A percentile compares a stretch with the other conserved stretches of the same genome.
phyloP scores from a whole-genome alignment of 2,113 vertebrate species.

The Chascanopsetta lugubris region DNA sequence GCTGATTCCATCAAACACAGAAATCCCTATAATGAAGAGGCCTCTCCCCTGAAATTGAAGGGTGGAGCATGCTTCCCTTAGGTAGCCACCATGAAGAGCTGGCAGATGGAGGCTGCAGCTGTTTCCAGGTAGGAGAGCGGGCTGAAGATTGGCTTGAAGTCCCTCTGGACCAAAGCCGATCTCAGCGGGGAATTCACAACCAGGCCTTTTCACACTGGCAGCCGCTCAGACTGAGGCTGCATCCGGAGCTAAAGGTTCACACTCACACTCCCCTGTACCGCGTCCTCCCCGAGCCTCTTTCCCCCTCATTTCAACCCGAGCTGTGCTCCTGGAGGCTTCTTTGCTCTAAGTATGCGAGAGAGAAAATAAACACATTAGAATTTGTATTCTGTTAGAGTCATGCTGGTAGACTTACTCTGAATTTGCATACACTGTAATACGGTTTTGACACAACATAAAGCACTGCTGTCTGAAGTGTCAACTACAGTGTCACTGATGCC shows the following conservation, averaged over 20 bases:
- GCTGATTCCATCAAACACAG: conserved; percentile 53
- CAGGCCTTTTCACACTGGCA: conserved; percentile 70
- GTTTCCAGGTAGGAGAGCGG: conserved; percentile 78
- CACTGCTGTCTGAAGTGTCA: conserved; percentile 8
- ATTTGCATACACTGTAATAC: conserved; percentile 21
- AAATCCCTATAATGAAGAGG: conserved; percentile 52
- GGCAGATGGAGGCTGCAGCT: conserved; percentile 84
- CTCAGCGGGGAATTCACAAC: conserved; percentile 76
- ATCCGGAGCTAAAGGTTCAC: conserved; percentile 64
- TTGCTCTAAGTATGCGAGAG: conserved; percentile 1
- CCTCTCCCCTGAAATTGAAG: conserved; percentile 56
- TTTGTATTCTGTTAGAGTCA: conserved; percentile 16
- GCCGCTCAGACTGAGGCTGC: conserved; percentile 61
- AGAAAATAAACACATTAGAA: conserved; percentile 8
- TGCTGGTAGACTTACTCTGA: background rate
- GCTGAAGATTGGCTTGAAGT: conserved; percentile 71
- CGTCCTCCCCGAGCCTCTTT: conserved; percentile 46
- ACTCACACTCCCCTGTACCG: conserved; percentile 39
- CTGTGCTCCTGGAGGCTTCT: conserved; percentile 26
- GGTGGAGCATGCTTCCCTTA: conserved; percentile 61
- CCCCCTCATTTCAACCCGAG: conserved; percentile 56
- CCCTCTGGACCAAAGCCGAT: conserved; percentile 70
- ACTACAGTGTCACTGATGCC: background rate
- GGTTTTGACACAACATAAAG: conserved; percentile 15
- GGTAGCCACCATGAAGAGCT: conserved; percentile 73